Base-by-base conservation (phyloP, 2,888 invertebrate species). In the Cenopis cana region DNA sequence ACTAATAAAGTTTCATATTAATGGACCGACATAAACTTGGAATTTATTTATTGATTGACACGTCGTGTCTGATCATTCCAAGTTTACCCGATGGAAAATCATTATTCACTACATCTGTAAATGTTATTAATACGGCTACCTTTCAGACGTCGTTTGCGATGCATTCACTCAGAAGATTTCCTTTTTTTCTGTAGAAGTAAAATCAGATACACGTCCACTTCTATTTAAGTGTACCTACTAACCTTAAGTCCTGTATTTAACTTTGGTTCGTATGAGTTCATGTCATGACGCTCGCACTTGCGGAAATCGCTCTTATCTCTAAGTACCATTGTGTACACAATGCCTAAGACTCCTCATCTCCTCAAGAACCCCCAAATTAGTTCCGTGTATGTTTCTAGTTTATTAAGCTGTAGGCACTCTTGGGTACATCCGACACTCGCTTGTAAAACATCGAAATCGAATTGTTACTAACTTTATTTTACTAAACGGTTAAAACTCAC, bases 371-470 rank as follows among this genome's bases (percentile, higher is more conserved):
- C 29, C 33, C 33, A 33, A 17, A 36, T 57, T 38, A 18, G 38
- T 36, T 38, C 36, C 11, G 11, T 38, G 57, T 11, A 36, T 56
- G 11, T 17, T 61, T 46, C 60, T 50, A 18, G 33, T 50, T 61
- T 6, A 50, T 33, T 38, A 61, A 50, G n/a, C 9, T 18, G 17
- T n/a, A 61, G 18, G 36, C 12, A 33, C n/a, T 60, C 41, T 41
- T 10, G 41, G n/a, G n/a, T 46, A 41, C 46, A 6, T 38, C 24
- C 38, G 52, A 24, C 38, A 54, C 38, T 54, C 18, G 52, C 52
- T 24, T 38, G n/a, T 20, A 54, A 54, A 64, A 54, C 60, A 59
- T 60, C 50, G 41, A 68, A 68, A 68, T 41, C 41, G 6, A 68
- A 29, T 54, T 52, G 52, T 60, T 54, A 41, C 38, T 38, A 41